Percentiles rank a stretch among this genome's conserved stretches.
phyloP scores from a whole-genome alignment of 2,113 vertebrate genomes.

The Dipodomys spectabilis region DNA sequence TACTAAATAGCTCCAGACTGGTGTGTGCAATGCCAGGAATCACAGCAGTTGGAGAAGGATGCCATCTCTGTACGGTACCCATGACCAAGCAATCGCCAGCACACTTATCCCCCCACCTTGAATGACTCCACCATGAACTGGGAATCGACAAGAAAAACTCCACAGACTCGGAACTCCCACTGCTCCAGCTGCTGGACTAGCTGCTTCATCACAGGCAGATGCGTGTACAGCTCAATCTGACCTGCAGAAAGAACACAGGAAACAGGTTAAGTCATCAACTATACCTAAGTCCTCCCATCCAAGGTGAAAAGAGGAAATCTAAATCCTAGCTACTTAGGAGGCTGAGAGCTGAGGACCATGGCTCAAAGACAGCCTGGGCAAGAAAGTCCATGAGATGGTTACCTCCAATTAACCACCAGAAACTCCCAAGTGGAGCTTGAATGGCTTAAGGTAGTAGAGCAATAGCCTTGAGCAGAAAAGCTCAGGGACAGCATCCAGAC shows the following conservation, averaged over 20 bases:
- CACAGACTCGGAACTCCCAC: slow-evolving; percentile 98
- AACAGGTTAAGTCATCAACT: not conserved
- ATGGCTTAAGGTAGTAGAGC: not conserved
- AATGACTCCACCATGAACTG: slow-evolving; percentile 99
- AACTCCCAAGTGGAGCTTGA: no score
- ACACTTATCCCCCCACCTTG: slow-evolving; percentile 89
- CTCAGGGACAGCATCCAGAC: no score
- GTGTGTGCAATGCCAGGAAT: slow-evolving; percentile 21
- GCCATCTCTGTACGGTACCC: not conserved
- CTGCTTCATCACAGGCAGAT: slow-evolving; percentile 97
- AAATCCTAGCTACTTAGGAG: no score
- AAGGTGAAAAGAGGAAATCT: not conserved
- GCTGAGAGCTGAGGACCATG: no score
- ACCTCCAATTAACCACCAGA: no score
- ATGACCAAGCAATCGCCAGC: not conserved
- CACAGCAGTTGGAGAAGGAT: not conserved
- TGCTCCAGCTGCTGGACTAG: slow-evolving; percentile 97
- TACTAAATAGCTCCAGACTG: not conserved
- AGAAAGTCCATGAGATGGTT: no score
- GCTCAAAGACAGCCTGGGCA: no score
- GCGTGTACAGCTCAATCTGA: slow-evolving; percentile 99
- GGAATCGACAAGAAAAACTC: slow-evolving; percentile 97
- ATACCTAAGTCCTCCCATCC: not conserved
- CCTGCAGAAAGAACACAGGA: slow-evolving; percentile 84
- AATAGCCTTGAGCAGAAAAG: no score